A percentile compares a stretch with the other conserved stretches of the same genome.
Evolutionary conservation across 2,113 vertebrate genomes (phyloP).

Genomic region (Sigmodon hispidus): DNA sequence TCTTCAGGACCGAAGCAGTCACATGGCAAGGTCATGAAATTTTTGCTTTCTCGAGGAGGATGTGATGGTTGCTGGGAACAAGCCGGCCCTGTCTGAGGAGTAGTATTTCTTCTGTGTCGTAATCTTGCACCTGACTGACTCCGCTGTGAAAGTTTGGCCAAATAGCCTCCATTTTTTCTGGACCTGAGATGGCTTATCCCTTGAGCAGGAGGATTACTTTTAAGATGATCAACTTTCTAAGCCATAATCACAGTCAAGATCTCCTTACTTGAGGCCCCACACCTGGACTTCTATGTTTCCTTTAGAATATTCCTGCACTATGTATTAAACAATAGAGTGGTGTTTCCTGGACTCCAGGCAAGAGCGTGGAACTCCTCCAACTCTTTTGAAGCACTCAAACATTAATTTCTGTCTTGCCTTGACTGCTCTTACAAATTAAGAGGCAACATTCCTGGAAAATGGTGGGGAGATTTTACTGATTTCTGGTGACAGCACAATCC

Average conservation of each 20-base stretch:
- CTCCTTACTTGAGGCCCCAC: not conserved
- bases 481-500: not conserved
- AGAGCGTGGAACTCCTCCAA: not conserved
- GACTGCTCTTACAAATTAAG: not conserved
- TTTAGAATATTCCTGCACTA: not conserved
- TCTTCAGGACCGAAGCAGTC: not conserved
- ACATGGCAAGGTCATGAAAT: not conserved
- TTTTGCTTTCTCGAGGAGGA: slow-evolving; percentile 10
- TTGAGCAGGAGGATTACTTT: not conserved
- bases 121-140: not conserved
- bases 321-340: not conserved
- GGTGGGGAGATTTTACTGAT: not conserved
- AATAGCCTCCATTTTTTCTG: not conserved
- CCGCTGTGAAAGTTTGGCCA: not conserved
- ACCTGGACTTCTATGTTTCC: not conserved
- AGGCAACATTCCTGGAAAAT: not conserved
- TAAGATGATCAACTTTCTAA: slow-evolving; percentile 32
- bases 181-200: not conserved
- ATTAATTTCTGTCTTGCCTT: not conserved
- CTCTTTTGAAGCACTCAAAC: not conserved
- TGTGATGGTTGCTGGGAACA: not conserved
- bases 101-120: slow-evolving; percentile 9
- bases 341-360: not conserved
- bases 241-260: not conserved
- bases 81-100: not conserved